Conservation (phyloP, 2,888 invertebrate species). For the Lithophane socia region DNA sequence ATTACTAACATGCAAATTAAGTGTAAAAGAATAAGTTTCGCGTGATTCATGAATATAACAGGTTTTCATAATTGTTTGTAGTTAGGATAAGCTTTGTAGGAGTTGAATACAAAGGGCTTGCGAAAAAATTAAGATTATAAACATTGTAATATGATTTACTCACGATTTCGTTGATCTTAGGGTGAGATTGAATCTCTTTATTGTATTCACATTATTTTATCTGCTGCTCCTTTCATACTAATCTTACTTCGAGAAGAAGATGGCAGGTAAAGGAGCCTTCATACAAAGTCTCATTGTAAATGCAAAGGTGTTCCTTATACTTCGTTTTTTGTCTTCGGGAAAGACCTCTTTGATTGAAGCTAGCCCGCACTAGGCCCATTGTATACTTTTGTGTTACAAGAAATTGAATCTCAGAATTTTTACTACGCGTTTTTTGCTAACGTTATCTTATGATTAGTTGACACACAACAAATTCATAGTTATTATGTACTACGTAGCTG, state of each 20-base stretch:
- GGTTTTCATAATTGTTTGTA: slow-evolving; percentile 32
- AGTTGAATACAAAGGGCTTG: slow-evolving; percentile 50
- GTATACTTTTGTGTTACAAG: neutral
- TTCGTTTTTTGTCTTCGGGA: neutral
- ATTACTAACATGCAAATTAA: slow-evolving; percentile 50
- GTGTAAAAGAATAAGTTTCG: slow-evolving; percentile 52
- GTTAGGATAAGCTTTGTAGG: slow-evolving; percentile 7
- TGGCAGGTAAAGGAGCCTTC: neutral
- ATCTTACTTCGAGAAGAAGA: neutral
- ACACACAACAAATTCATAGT: no score
- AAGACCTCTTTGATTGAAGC: neutral
- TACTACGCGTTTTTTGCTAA: no score
- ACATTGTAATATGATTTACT: slow-evolving; percentile 37
- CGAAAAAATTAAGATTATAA: slow-evolving; percentile 16
- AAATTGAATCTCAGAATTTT: neutral
- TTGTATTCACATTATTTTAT: slow-evolving; percentile 28
- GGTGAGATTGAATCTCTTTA: slow-evolving; percentile 25
- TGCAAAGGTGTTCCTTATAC: neutral
- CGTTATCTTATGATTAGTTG: no score
- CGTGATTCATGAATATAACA: slow-evolving; percentile 52
- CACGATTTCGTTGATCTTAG: slow-evolving; percentile 1
- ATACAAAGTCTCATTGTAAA: neutral
- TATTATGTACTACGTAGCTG: no score
- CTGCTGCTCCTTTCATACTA: neutral
- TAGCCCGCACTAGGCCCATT: neutral